Evolutionary conservation across 2,888 invertebrate genomes (phyloP).

Genomic region (Nomada ferruginata): DNA sequence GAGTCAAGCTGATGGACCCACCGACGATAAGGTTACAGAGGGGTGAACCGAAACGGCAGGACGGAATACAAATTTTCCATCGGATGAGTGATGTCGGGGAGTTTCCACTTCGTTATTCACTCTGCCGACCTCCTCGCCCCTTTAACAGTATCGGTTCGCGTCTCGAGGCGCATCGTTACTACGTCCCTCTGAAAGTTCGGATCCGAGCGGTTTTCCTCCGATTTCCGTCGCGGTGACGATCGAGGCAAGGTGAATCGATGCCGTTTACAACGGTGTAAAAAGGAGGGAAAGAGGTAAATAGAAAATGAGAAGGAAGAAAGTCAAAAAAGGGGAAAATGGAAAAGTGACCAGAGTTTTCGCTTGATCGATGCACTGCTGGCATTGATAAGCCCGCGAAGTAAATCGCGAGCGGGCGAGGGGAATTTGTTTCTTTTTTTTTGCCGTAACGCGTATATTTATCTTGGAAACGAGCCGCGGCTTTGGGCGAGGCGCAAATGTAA

Average conservation of each 20-base stretch:
- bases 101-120: slow-evolving; percentile 79
- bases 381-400: slow-evolving; percentile 26
- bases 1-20: slow-evolving; percentile 80
- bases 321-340: background rate
- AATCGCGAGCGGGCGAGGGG: slow-evolving; percentile 2
- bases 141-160: slow-evolving; percentile 43
- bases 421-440: slow-evolving; percentile 21
- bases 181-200: slow-evolving; percentile 47
- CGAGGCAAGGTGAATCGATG: slow-evolving; percentile 27
- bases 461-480: background rate
- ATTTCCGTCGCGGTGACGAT: background rate
- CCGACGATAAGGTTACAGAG: slow-evolving; percentile 77
- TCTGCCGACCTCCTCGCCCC: slow-evolving; percentile 35
- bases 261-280: background rate
- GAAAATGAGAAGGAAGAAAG: background rate
- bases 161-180: slow-evolving; percentile 44
- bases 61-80: slow-evolving; percentile 78
- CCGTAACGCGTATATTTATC: slow-evolving; percentile 16
- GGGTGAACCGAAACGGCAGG: slow-evolving; percentile 71
- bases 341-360: slow-evolving; percentile 4
- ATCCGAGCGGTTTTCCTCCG: slow-evolving; percentile 52
- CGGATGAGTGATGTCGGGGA: slow-evolving; percentile 77
- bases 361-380: slow-evolving; percentile 9
- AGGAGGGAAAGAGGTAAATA: background rate
- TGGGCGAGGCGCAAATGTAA: background rate